These are phyloP conservation scores for Plagiodera versicolora DNA, from an alignment of 2,888 invertebrate genomes.

Conservation along the genomic window DNA sequence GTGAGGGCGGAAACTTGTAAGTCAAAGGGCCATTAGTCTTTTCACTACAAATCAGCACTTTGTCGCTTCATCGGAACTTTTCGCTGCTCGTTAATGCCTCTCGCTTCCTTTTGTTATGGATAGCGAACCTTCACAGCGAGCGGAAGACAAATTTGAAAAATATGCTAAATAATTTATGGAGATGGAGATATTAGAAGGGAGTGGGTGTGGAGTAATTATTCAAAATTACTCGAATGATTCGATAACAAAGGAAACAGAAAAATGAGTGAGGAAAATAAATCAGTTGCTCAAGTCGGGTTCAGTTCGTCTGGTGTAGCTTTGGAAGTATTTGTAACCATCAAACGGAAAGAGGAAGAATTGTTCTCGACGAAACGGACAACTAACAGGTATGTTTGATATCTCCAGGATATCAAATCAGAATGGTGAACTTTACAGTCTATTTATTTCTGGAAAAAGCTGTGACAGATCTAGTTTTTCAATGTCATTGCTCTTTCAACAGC, in stretches of 20 bases:
- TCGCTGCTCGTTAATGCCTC: slow-evolving; percentile 32
- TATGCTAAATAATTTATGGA: slow-evolving; percentile 21
- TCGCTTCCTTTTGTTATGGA: slow-evolving; percentile 24
- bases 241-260: not conserved
- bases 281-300: not conserved
- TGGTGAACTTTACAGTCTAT: too few species aligned
- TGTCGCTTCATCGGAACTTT: slow-evolving; percentile 49
- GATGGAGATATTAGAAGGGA: slow-evolving; percentile 10
- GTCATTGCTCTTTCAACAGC: too few species aligned
- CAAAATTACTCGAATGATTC: not conserved
- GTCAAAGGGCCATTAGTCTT: slow-evolving; percentile 53
- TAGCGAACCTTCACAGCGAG: slow-evolving; percentile 11
- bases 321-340: not conserved
- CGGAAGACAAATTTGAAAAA: slow-evolving; percentile 18
- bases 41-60: slow-evolving; percentile 52
- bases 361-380: too few species aligned
- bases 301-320: not conserved
- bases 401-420: too few species aligned
- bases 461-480: too few species aligned
- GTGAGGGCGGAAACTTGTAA: slow-evolving; percentile 52
- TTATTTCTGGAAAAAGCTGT: too few species aligned
- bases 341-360: too few species aligned
- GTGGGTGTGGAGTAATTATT: not conserved
- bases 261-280: not conserved
- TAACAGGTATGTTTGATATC: too few species aligned